These are phyloP conservation scores for Morpho achilles DNA, from an alignment of 2,888 invertebrate genomes.

Conservation along the genomic window DNA sequence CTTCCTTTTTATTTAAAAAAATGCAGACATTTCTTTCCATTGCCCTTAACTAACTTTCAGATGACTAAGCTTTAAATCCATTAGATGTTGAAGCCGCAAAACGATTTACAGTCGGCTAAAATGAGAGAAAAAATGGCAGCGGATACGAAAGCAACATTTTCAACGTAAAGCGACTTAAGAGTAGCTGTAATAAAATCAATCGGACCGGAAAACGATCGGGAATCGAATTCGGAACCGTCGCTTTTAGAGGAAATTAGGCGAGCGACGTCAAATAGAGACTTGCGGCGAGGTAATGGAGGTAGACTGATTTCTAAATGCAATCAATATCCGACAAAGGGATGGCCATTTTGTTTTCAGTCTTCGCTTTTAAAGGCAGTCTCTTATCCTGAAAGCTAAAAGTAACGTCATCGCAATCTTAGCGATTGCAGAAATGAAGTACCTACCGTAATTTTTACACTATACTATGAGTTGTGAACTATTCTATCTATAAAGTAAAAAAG, in stretches of 20 bases:
- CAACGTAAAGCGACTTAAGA: constrained; percentile 19
- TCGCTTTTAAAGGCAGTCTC: background rate
- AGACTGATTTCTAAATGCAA: constrained; percentile 22
- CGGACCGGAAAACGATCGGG: constrained; percentile 31
- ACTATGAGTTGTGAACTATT: no score
- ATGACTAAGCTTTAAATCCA: background rate
- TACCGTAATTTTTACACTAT: no score
- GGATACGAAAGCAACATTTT: constrained; percentile 9
- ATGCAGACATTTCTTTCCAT: background rate
- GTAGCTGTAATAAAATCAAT: constrained; percentile 31
- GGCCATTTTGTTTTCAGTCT: constrained; percentile 14
- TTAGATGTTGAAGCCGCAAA: constrained; percentile 7
- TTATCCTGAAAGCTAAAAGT: no score
- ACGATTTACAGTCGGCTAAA: constrained; percentile 3
- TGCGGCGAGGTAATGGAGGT: constrained; percentile 19
- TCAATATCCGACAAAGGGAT: constrained; percentile 15
- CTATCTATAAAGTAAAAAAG: no score
- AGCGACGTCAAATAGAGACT: constrained; percentile 22
- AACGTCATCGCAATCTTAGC: no score
- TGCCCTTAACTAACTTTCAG: no score
- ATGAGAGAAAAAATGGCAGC: constrained; percentile 9
- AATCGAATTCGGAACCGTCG: constrained; percentile 29
- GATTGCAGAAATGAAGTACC: no score
- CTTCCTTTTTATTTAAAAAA: background rate
- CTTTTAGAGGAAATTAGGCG: constrained; percentile 29